Conservation (phyloP, 2,888 invertebrate genomes). For the Quadriops clusia region DNA sequence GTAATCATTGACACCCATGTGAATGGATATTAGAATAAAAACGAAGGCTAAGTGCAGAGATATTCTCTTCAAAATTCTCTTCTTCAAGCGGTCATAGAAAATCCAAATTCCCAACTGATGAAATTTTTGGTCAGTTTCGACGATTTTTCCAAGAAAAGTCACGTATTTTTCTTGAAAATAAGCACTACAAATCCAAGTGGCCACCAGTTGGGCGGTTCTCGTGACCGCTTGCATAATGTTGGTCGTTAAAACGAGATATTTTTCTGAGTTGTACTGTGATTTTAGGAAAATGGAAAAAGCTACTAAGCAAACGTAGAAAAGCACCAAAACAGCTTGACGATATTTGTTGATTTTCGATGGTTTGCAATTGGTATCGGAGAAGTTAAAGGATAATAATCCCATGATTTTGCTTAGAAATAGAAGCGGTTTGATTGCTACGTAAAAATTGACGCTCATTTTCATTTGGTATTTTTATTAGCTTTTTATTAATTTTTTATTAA, state of each 20-base stretch:
- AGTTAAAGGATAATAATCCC: conserved; percentile 14
- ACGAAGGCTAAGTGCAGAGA: conserved; percentile 7
- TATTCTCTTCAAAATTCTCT: conserved; percentile 12
- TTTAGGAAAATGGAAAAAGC: conserved; percentile 8
- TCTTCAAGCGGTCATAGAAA: conserved; percentile 16
- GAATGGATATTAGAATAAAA: conserved; percentile 12
- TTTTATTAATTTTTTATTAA: no score
- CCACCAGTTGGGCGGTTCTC: conserved; percentile 13
- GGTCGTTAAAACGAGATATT: conserved; percentile 9
- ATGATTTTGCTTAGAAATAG: conserved; percentile 13
- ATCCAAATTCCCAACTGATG: conserved; percentile 18
- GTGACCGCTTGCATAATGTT: conserved; percentile 13
- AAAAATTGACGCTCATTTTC: no score
- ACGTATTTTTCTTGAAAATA: conserved; percentile 16
- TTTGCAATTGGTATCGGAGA: conserved; percentile 13
- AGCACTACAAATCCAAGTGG: conserved; percentile 15
- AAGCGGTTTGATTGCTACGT: conserved; percentile 15
- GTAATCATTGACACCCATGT: conserved; percentile 11
- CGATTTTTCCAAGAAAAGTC: conserved; percentile 15
- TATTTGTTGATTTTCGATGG: conserved; percentile 11
- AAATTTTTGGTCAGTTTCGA: conserved; percentile 17
- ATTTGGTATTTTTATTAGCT: no score
- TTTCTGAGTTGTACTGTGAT: conserved; percentile 4
- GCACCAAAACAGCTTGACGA: conserved; percentile 7
- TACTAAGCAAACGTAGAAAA: conserved; percentile 8